phyloP scores from a whole-genome alignment of 2,888 invertebrate species.

The Lacanobia oleracea region DNA sequence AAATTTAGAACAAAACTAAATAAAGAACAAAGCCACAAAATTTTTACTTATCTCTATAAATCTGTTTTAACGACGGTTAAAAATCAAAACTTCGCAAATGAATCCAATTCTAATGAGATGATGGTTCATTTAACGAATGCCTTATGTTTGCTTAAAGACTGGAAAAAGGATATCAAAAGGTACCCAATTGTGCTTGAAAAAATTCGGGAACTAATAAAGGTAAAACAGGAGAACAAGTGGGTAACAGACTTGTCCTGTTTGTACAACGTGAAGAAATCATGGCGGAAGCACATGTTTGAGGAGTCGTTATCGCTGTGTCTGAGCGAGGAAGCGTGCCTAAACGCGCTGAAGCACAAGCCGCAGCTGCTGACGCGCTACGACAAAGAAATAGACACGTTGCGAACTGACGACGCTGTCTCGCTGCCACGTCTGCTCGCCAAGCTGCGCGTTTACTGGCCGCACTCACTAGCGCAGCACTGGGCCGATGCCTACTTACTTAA shows the following conservation, averaged over 20 bases:
- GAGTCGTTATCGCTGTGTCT: slow-evolving; percentile 76
- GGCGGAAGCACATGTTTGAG: slow-evolving; percentile 78
- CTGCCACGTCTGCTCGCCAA: slow-evolving; percentile 72
- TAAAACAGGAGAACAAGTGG: slow-evolving; percentile 71
- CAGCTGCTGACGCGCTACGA: slow-evolving; percentile 70
- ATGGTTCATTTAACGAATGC: slow-evolving; percentile 63
- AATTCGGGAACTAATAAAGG: slow-evolving; percentile 71
- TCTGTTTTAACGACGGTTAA: slow-evolving; percentile 64
- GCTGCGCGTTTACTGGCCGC: slow-evolving; percentile 79
- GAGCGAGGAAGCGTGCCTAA: slow-evolving; percentile 74
- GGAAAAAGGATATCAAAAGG: slow-evolving; percentile 75
- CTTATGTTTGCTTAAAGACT: slow-evolving; percentile 73
- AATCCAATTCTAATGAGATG: slow-evolving; percentile 68
- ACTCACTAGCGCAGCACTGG: slow-evolving; percentile 74
- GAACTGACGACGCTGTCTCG: slow-evolving; percentile 68
- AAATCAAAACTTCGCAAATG: slow-evolving; percentile 58
- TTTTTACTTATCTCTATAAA: slow-evolving; percentile 78
- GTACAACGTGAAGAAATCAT: slow-evolving; percentile 76
- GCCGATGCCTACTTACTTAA: slow-evolving; percentile 65
- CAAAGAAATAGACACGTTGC: slow-evolving; percentile 68
- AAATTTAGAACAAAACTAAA: slow-evolving; percentile 68
- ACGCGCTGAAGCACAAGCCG: slow-evolving; percentile 81
- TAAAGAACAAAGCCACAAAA: slow-evolving; percentile 70
- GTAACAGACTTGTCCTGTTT: slow-evolving; percentile 66
- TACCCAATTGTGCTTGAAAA: slow-evolving; percentile 69